Evolutionary conservation across 2,888 invertebrate species (phyloP).

Genomic region (Phytoseiulus persimilis): DNA sequence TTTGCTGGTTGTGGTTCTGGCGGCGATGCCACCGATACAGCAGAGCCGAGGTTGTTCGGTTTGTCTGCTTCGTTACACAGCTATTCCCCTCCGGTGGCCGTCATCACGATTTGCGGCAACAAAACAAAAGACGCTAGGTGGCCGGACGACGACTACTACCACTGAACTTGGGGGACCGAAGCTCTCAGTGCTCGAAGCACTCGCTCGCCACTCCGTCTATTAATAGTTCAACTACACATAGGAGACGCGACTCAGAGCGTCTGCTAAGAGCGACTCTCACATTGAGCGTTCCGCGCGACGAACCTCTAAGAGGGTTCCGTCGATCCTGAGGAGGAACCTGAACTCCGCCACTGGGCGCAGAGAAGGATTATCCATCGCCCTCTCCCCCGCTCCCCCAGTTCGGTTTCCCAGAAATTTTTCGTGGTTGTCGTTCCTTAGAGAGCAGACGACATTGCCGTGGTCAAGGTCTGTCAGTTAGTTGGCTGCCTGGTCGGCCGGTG

Average conservation of each 20-base stretch:
- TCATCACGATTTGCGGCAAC: background rate
- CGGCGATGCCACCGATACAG: background rate
- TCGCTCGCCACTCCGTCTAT: background rate
- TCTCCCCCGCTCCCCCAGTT: too few relatives aligned
- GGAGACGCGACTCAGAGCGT: background rate
- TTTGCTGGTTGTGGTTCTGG: background rate
- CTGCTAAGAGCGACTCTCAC: background rate
- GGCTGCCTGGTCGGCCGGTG: background rate
- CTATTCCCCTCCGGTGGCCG: slow-evolving; percentile 5
- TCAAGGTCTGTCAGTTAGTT: background rate
- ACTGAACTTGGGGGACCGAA: background rate
- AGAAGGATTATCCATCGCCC: too few relatives aligned
- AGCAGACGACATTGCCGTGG: background rate
- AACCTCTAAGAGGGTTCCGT: background rate
- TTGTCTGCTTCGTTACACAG: background rate
- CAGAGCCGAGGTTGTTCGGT: background rate
- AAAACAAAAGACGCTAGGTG: background rate
- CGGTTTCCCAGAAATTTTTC: too few relatives aligned
- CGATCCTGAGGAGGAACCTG: background rate
- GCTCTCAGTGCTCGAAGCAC: background rate
- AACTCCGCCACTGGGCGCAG: too few relatives aligned
- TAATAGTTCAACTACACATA: background rate
- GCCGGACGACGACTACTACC: background rate
- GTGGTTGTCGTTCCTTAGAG: background rate
- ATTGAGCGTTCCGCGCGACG: background rate